phyloP scores from a whole-genome alignment of 2,797 vertebrate genomes.

The Numenius phaeopus region DNA sequence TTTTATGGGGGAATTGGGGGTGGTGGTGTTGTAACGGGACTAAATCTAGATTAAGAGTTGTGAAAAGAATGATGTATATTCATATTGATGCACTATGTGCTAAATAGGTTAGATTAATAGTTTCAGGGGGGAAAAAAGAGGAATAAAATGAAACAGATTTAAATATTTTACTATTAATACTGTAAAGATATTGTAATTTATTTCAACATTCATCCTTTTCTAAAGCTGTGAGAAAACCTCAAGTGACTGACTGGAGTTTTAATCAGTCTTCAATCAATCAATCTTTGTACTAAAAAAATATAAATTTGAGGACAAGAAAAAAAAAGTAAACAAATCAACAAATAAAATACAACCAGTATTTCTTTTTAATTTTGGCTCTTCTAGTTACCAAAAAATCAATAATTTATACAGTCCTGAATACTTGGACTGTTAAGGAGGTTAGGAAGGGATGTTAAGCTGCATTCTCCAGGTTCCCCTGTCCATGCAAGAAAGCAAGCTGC shows the following conservation, averaged over 20 bases:
- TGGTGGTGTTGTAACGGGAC: background rate
- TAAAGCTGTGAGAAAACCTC: background rate
- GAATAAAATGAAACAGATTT: background rate
- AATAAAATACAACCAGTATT: background rate
- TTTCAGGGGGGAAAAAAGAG: rapidly evolving
- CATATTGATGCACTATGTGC: background rate
- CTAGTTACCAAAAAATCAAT: background rate
- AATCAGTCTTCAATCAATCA: background rate
- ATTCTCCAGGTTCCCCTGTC: background rate
- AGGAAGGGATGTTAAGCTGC: background rate
- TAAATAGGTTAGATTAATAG: background rate
- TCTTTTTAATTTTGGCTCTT: background rate
- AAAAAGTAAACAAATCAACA: background rate
- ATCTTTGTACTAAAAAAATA: background rate
- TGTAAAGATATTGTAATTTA: background rate
- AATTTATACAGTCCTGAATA: background rate
- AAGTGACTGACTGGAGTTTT: background rate
- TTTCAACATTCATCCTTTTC: background rate
- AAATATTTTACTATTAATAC: background rate
- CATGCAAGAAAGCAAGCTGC: background rate
- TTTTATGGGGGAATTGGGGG: rapidly evolving
- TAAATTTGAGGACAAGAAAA: background rate
- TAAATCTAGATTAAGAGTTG: background rate
- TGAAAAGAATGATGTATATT: background rate
- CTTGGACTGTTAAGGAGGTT: background rate